Percentiles rank a stretch among this genome's conserved stretches.
phyloP scores from a whole-genome alignment of 2,888 invertebrate genomes.

The Bellardia bayeri region DNA sequence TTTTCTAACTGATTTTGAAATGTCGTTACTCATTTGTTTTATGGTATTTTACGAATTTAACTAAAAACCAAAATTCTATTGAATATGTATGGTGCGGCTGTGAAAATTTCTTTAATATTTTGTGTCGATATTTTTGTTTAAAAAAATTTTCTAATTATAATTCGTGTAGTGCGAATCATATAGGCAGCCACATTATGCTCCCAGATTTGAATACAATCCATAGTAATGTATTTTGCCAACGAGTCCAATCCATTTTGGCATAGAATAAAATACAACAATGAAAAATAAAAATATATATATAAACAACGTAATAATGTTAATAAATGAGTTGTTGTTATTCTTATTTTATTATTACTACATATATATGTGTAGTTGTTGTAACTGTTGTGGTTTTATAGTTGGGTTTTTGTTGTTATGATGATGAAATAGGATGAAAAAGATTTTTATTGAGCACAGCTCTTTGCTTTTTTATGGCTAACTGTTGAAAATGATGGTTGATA shows the following conservation, averaged over 20 bases:
- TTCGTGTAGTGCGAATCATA: conserved; percentile 79
- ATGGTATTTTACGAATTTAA: conserved; percentile 35
- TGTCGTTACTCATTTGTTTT: conserved; percentile 1
- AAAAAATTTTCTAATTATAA: conserved; percentile 47
- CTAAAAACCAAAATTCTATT: conserved; percentile 35
- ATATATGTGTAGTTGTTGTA: not conserved
- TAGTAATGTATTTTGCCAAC: conserved; percentile 82
- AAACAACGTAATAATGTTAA: conserved; percentile 47
- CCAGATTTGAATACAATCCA: conserved; percentile 80
- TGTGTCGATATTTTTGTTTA: conserved; percentile 24
- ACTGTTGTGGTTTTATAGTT: conserved; percentile 17
- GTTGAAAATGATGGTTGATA: not conserved
- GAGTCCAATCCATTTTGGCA: conserved; percentile 84
- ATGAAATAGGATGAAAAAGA: not conserved
- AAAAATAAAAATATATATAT: conserved; percentile 14
- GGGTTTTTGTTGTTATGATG: conserved; percentile 4
- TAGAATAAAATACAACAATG: conserved; percentile 55
- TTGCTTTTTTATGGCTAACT: conserved; percentile 5
- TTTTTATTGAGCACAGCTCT: conserved; percentile 21
- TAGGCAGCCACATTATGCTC: conserved; percentile 82
- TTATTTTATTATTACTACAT: conserved; percentile 3
- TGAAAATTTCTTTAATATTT: conserved; percentile 47
- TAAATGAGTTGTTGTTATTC: conserved; percentile 33
- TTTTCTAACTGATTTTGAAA: conserved; percentile 23
- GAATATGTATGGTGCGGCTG: conserved; percentile 5